Percentiles rank a stretch among this genome's conserved stretches.
Evolutionary conservation across 2,888 invertebrate genomes (phyloP).

Genomic region (Morinoia aosen): DNA sequence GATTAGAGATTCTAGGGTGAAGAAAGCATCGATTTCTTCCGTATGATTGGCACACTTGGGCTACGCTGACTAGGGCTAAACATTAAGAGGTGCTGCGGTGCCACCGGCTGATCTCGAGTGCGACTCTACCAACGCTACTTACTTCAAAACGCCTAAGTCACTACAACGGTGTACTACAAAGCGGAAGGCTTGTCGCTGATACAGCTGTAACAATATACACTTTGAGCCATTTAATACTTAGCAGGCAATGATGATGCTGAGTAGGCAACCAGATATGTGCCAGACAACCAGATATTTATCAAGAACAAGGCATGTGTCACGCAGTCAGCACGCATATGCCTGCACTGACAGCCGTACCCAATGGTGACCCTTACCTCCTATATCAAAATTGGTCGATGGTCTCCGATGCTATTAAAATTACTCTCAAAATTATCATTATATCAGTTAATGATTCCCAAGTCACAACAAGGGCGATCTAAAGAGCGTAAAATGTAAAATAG

Average conservation of each 20-base stretch:
- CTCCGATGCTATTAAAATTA: not conserved
- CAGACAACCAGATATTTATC: not conserved
- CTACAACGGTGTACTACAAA: not conserved
- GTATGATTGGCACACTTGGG: not conserved
- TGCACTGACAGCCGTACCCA: not conserved
- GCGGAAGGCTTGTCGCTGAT: not conserved
- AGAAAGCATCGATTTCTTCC: not conserved
- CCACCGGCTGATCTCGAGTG: not conserved
- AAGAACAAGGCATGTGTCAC: not conserved
- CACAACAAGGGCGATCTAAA: no score
- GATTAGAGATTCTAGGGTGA: not conserved
- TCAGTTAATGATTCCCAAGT: no score
- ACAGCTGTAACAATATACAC: not conserved
- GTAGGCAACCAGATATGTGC: not conserved
- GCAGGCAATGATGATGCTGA: not conserved
- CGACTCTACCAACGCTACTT: not conserved
- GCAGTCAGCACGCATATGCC: not conserved
- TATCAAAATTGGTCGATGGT: not conserved
- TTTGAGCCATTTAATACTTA: constrained; percentile 12
- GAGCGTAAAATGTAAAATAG: no score
- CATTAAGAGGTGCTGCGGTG: not conserved
- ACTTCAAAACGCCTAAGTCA: not conserved
- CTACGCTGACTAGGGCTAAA: not conserved
- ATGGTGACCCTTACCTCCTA: not conserved
- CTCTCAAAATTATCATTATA: not conserved